Base-by-base conservation (phyloP, 2,113 vertebrate genomes). In the Entomyzon cyanotis region DNA sequence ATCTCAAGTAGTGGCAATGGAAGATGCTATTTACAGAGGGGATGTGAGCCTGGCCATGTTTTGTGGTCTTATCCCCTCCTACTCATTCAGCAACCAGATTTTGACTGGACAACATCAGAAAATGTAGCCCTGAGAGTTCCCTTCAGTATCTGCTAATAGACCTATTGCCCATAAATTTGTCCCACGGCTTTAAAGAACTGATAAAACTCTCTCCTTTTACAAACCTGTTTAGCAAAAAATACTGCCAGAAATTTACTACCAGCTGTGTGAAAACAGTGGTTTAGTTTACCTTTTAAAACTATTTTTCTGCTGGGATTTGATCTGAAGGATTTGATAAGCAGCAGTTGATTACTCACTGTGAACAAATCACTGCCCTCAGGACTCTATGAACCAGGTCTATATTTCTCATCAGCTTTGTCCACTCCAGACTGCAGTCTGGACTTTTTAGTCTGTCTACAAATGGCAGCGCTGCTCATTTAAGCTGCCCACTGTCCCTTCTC, bases 341-440 rank as follows among this genome's bases (percentile, higher is more conserved):
- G 20, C 14, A 46, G 13, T 68, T 93, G 0, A 4, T n/a, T 75
- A n/a, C 5, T 77, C 11, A 56, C n/a, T 53, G 4, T n/a, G 58
- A 50, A 41, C 56, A 71, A 62, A 58, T 8, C 1, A 3, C 30
- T 41, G 31, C 31, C 31, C 13, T 78, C 31, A 35, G 35, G 27
- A 56, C 28, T 69, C 64, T 59, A 50, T 59, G 46, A 70, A 37
- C 20, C 0, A 0, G 63, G 19, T 21, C 41, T 2, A 0, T 16
- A 16, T 27, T 11, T 87, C 41, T 59, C 46, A 33, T 42, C 12
- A n/a, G 31, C 19, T 47, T 79, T 68, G 11, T 71, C 35, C 35
- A 46, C 65, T 68, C 67, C 28, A 37, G 28, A 55, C 5, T 25
- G 37, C 37, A 56, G 42, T 58, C 42, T 56, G 58, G 56, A 13